A percentile compares a stretch with the other conserved stretches of the same genome.
Conservation (phyloP, 23 tunicate genomes). For the Ascidia mentula region DNA sequence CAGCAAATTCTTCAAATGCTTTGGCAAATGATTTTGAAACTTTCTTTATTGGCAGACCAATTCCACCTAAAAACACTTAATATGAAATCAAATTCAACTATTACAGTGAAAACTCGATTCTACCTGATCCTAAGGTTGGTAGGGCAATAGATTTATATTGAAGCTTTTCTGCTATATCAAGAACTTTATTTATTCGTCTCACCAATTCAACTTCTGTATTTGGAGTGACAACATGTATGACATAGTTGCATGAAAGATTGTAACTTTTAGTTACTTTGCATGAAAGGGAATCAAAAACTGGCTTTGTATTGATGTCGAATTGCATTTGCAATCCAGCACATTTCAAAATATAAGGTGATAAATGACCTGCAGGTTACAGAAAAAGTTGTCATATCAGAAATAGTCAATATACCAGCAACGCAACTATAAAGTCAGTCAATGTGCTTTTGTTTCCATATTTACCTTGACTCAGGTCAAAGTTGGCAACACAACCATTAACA, state of each 20-base stretch:
- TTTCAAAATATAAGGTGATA: neutral
- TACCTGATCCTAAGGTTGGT: neutral
- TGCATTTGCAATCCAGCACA: constrained; percentile 1
- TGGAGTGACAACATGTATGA: neutral
- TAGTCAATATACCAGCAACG: no score
- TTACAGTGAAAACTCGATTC: no score
- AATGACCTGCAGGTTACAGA: neutral
- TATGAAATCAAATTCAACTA: neutral
- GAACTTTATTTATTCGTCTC: neutral
- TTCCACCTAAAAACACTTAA: neutral
- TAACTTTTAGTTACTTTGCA: neutral
- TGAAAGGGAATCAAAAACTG: neutral
- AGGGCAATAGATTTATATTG: neutral
- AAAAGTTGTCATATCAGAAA: no score
- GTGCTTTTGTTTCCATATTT: no score
- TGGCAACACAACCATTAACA: neutral
- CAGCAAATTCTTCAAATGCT: neutral
- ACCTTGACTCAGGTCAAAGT: neutral
- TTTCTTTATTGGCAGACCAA: neutral
- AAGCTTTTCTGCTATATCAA: neutral
- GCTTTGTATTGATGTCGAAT: neutral
- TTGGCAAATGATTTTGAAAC: neutral
- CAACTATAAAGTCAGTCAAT: no score
- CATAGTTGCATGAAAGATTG: neutral
- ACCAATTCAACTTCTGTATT: neutral